A percentile compares a stretch with the other conserved stretches of the same genome.
phyloP scores from a whole-genome alignment of 2,113 vertebrate species.

The Rhinolophus ferrumequinum region DNA sequence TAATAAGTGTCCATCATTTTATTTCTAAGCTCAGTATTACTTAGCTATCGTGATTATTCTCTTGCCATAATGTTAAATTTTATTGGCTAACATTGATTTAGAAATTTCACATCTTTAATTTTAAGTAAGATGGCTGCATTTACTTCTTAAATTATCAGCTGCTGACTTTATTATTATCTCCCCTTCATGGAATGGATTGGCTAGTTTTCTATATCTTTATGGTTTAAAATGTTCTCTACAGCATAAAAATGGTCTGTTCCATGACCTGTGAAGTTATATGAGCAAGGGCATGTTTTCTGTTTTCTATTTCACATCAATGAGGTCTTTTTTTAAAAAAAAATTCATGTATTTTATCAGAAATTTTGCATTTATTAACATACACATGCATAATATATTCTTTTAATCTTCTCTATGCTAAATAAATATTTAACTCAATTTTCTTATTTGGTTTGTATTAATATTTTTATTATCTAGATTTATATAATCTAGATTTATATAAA shows the following conservation, averaged over 20 bases:
- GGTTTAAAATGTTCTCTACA: slow-evolving; percentile 32
- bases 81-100: slow-evolving; percentile 44
- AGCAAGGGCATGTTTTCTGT: background rate
- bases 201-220: slow-evolving; percentile 14
- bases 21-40: background rate
- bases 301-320: slow-evolving; percentile 6
- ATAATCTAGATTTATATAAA: slow-evolving; percentile 23
- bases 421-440: slow-evolving; percentile 25
- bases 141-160: slow-evolving; percentile 30
- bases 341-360: background rate
- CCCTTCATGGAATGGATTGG: slow-evolving; percentile 7
- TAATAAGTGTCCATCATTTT: background rate
- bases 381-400: background rate
- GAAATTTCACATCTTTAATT: slow-evolving; percentile 39
- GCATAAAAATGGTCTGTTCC: background rate
- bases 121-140: background rate
- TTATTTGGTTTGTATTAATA: background rate
- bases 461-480: slow-evolving; percentile 39
- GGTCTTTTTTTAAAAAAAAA: background rate
- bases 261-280: background rate
- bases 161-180: slow-evolving; percentile 43
- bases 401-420: background rate
- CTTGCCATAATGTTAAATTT: background rate
- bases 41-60: background rate
- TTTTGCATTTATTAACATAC: background rate